Percentiles rank a stretch among this genome's conserved stretches.
Evolutionary conservation across 2,113 vertebrate species (phyloP).

Genomic region (Phoxinus phoxinus): DNA sequence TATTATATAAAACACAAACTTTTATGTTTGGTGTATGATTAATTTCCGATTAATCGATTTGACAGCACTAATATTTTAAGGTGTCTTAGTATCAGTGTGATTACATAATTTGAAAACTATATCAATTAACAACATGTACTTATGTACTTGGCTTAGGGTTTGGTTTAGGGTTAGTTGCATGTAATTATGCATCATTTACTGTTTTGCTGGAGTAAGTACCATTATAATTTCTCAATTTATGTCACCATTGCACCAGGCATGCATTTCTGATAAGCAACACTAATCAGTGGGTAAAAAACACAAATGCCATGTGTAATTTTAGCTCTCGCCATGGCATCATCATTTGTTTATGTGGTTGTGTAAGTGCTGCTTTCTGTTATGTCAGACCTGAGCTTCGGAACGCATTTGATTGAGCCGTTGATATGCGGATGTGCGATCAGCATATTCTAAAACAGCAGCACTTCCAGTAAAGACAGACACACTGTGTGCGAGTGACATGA

Average conservation of each 20-base stretch:
- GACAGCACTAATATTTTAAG: too few relatives aligned
- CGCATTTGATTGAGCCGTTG: conserved; percentile 12
- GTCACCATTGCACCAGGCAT: neutral
- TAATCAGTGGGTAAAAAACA: neutral
- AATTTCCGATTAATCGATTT: too few relatives aligned
- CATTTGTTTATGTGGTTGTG: conserved; percentile 14
- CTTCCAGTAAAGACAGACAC: conserved; percentile 51
- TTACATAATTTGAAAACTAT: too few relatives aligned
- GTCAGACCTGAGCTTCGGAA: neutral
- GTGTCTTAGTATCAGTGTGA: too few relatives aligned
- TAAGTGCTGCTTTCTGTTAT: neutral
- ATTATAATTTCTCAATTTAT: neutral
- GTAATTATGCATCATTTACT: too few relatives aligned
- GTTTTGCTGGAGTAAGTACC: too few relatives aligned
- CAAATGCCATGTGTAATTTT: neutral
- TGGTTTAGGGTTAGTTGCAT: too few relatives aligned
- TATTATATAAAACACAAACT: too few relatives aligned
- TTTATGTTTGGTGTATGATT: too few relatives aligned
- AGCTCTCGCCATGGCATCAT: neutral
- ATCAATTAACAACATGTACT: too few relatives aligned
- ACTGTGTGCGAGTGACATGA: conserved; percentile 21
- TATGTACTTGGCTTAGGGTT: too few relatives aligned
- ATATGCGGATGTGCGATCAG: conserved; percentile 47
- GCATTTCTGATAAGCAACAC: neutral
- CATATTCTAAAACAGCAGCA: conserved; percentile 33